Percentiles rank a stretch among this genome's conserved stretches.
Conservation (phyloP, 1,140 invertebrate genomes). For the Gonioctena quinquepunctata region DNA sequence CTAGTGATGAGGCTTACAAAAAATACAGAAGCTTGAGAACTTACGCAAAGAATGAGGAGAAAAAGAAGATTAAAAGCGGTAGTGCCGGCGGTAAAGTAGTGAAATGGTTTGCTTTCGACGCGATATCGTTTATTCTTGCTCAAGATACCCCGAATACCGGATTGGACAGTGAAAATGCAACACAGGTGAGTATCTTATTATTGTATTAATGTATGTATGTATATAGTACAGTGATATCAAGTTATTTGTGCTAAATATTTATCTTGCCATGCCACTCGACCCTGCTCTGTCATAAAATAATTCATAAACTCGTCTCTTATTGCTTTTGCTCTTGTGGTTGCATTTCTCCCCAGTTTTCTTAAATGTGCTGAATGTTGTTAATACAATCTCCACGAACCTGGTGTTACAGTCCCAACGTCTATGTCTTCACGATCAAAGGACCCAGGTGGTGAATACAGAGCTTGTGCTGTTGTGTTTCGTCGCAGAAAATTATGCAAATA, state of each 20-base stretch:
- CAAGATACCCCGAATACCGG: not conserved
- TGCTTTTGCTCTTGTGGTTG: conserved; percentile 6
- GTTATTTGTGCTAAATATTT: not conserved
- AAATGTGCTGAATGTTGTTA: not conserved
- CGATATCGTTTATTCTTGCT: conserved; percentile 1
- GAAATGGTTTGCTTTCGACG: conserved; percentile 1
- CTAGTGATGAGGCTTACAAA: not conserved
- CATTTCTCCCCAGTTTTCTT: not conserved
- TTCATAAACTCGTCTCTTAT: conserved; percentile 7
- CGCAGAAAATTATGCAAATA: not conserved
- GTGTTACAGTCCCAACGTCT: not conserved
- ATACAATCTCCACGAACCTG: not conserved
- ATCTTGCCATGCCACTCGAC: conserved; percentile 8
- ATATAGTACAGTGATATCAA: not conserved
- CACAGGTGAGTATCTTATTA: conserved; percentile 1
- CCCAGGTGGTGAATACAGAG: not conserved
- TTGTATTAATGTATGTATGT: not conserved
- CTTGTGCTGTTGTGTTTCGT: not conserved
- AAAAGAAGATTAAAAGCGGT: conserved; percentile 10
- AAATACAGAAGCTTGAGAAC: not conserved
- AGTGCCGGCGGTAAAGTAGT: not conserved
- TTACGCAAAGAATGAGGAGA: conserved; percentile 1
- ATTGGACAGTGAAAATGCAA: not conserved
- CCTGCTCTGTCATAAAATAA: conserved; percentile 12
- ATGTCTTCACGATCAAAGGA: not conserved